A percentile compares a stretch with the other conserved stretches of the same genome.
Evolutionary conservation across 1,140 invertebrate genomes (phyloP).

Genomic region (Liolophura sinensis): DNA sequence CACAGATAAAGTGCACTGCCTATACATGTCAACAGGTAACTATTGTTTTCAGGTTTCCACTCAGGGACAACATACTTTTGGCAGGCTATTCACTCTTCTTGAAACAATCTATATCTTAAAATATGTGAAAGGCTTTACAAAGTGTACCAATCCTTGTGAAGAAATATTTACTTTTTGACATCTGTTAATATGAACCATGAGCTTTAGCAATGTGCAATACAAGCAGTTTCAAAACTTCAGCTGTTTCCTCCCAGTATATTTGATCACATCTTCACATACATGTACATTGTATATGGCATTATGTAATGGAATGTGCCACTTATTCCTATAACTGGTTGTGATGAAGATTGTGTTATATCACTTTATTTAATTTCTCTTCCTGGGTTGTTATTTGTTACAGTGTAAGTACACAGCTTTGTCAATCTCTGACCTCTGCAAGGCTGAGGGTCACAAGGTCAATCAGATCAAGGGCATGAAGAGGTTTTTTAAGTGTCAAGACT

Average conservation of each 20-base stretch:
- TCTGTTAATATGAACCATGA: background rate
- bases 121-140: background rate
- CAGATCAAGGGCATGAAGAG: constrained; percentile 77
- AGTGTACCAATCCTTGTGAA: background rate
- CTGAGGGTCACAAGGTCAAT: constrained; percentile 76
- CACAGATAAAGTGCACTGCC: constrained; percentile 82
- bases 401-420: constrained; percentile 90
- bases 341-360: background rate
- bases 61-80: background rate
- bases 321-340: too few relatives aligned
- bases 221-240: background rate
- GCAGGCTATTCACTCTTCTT: background rate
- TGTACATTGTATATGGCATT: too few relatives aligned
- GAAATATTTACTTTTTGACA: background rate
- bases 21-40: constrained; percentile 75
- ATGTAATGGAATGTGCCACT: background rate
- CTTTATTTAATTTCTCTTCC: constrained; percentile 5
- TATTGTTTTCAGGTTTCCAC: background rate
- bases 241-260: background rate
- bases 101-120: background rate
- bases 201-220: background rate
- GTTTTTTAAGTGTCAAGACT: constrained; percentile 89
- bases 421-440: constrained; percentile 80
- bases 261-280: background rate
- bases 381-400: constrained; percentile 45